Evolutionary conservation across 2,888 invertebrate genomes (phyloP).

Genomic region (Oligia strigilis): DNA sequence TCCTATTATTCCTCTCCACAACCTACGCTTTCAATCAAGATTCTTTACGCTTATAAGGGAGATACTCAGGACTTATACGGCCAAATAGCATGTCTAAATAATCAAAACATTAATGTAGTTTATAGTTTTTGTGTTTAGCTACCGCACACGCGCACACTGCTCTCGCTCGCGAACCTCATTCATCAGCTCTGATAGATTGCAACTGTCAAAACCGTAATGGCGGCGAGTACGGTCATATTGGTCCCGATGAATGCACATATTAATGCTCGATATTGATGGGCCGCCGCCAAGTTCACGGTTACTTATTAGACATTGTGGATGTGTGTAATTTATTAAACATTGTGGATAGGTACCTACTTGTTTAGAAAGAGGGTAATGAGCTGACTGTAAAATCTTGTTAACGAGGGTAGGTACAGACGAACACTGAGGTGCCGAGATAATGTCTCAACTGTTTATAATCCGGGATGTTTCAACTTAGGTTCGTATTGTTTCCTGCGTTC

Average conservation of each 20-base stretch:
- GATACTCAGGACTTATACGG: constrained; percentile 54
- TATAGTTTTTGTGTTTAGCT: constrained; percentile 71
- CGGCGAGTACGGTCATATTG: constrained; percentile 86
- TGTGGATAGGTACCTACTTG: constrained; percentile 44
- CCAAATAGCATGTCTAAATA: constrained; percentile 61
- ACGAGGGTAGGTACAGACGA: constrained; percentile 63
- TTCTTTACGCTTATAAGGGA: constrained; percentile 43
- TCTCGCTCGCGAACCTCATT: constrained; percentile 83
- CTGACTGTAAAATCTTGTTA: constrained; percentile 75
- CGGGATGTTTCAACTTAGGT: not conserved
- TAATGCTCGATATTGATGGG: constrained; percentile 88
- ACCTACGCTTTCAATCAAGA: constrained; percentile 45
- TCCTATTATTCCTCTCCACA: constrained; percentile 27
- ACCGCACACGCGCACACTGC: constrained; percentile 79
- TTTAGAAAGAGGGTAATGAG: constrained; percentile 78
- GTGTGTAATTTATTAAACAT: too few species aligned
- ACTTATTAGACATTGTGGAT: constrained; percentile 82
- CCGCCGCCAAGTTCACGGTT: constrained; percentile 85
- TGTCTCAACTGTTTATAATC: not conserved
- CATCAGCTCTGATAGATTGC: constrained; percentile 90
- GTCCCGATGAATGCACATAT: constrained; percentile 85
- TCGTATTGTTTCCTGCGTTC: constrained; percentile 1
- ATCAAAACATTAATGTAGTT: constrained; percentile 62
- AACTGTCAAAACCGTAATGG: constrained; percentile 89
- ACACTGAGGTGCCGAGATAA: not conserved